Evolutionary conservation across 2,113 vertebrate genomes (phyloP).

Genomic region (Apeltes quadracus): DNA sequence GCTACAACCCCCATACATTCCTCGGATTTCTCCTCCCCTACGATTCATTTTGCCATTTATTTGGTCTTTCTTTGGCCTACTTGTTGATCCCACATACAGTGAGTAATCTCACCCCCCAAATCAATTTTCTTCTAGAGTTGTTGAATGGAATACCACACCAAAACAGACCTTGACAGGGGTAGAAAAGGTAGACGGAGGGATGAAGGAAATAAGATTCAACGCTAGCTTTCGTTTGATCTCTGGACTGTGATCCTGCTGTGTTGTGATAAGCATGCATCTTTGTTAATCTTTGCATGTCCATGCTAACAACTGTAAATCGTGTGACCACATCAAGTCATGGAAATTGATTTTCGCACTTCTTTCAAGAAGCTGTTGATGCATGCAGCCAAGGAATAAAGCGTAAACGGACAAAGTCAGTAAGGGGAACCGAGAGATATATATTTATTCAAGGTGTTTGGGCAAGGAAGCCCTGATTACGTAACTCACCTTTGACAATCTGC

Average conservation of each 20-base stretch:
- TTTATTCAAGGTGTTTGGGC: neutral
- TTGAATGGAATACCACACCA: constrained; percentile 21
- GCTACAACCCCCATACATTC: constrained; percentile 12
- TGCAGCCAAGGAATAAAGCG: neutral
- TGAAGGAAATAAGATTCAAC: neutral
- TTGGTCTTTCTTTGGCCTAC: constrained; percentile 21
- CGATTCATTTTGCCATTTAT: constrained; percentile 25
- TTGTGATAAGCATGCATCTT: neutral
- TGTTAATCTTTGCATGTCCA: constrained; percentile 18
- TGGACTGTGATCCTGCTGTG: neutral
- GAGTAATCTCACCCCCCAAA: constrained; percentile 34
- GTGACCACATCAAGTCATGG: constrained; percentile 23
- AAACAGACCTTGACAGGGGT: constrained; percentile 16
- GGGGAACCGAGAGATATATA: neutral
- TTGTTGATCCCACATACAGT: constrained; percentile 30
- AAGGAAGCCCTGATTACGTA: neutral
- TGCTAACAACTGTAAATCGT: constrained; percentile 2
- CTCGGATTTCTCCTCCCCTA: constrained; percentile 26
- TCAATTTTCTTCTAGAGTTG: constrained; percentile 43
- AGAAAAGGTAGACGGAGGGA: constrained; percentile 10
- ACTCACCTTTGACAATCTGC: constrained; percentile 94
- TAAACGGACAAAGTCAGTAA: constrained; percentile 14
- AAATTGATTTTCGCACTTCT: constrained; percentile 24
- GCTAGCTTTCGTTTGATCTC: constrained; percentile 45
- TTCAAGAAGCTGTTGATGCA: neutral